phyloP scores from a whole-genome alignment of 2,888 invertebrate genomes.

The Chalcosyrphus nemorum region DNA sequence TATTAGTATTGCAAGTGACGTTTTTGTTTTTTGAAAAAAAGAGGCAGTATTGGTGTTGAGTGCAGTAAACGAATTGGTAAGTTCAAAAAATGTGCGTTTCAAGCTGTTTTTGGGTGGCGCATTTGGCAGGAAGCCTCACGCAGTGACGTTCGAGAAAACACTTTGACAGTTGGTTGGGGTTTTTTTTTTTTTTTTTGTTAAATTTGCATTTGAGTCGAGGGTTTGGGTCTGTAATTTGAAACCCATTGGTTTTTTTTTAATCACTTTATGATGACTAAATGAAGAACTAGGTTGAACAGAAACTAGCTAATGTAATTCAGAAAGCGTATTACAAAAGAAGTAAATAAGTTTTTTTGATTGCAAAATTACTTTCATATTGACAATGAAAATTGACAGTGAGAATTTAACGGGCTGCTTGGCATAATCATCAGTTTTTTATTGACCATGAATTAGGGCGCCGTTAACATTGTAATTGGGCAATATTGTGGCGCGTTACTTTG shows the following conservation, averaged over 20 bases:
- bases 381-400: slow-evolving; percentile 58
- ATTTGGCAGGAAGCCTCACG: background rate
- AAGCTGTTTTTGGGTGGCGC: background rate
- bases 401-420: slow-evolving; percentile 1
- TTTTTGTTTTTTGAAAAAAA: background rate
- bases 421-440: slow-evolving; percentile 36
- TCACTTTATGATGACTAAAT: slow-evolving; percentile 4
- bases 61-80: slow-evolving; percentile 8
- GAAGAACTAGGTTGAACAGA: slow-evolving; percentile 47
- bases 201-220: background rate
- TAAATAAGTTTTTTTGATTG: background rate
- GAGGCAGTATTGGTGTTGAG: slow-evolving; percentile 10
- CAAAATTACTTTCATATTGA: slow-evolving; percentile 56
- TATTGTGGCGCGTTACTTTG: slow-evolving; percentile 62
- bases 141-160: slow-evolving; percentile 7
- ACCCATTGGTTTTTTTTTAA: background rate
- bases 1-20: background rate
- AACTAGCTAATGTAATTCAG: background rate
- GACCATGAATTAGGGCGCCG: slow-evolving; percentile 67
- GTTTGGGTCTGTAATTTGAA: slow-evolving; percentile 17
- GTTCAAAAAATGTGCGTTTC: background rate
- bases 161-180: no score
- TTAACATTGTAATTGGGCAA: slow-evolving; percentile 43
- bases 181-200: no score
- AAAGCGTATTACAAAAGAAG: background rate